Evolutionary conservation across 2,888 invertebrate genomes (phyloP).

Genomic region (Drosophila pseudotalamancana): DNA sequence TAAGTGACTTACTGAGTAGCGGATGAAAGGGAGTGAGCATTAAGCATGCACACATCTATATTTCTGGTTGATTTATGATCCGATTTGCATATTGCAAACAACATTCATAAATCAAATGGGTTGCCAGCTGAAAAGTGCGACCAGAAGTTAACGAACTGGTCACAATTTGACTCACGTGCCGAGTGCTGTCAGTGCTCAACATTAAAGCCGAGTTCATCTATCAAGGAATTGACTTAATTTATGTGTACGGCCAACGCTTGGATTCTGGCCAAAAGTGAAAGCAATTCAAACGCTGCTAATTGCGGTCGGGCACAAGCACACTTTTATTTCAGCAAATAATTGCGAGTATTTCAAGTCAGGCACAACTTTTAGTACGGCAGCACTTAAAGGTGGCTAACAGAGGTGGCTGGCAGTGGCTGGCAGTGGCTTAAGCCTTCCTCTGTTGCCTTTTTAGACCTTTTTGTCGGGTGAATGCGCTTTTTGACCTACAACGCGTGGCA

Average conservation of each 20-base stretch:
- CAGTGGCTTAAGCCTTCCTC: constrained; percentile 1
- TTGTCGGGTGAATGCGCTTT: constrained; percentile 72
- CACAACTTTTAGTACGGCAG: constrained; percentile 13
- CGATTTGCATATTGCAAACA: constrained; percentile 21
- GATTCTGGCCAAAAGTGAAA: background rate
- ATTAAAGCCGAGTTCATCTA: constrained; percentile 32
- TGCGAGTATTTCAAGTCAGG: constrained; percentile 31
- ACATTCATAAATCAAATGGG: constrained; percentile 1
- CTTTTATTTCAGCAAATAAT: constrained; percentile 39
- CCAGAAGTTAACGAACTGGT: background rate
- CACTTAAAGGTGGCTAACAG: background rate
- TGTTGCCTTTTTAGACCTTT: constrained; percentile 24
- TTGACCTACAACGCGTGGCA: constrained; percentile 52
- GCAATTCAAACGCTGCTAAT: constrained; percentile 51
- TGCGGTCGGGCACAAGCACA: constrained; percentile 24
- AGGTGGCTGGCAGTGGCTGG: background rate
- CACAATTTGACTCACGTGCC: constrained; percentile 27
- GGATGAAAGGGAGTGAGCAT: too few species aligned
- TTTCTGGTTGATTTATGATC: constrained; percentile 39
- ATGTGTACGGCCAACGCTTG: constrained; percentile 4
- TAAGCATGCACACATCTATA: background rate
- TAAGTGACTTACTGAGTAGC: constrained; percentile 14
- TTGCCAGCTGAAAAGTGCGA: too few species aligned
- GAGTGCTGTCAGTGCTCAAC: constrained; percentile 19
- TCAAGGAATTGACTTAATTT: constrained; percentile 34